A percentile compares a stretch with the other conserved stretches of the same genome.
Evolutionary conservation across 2,888 invertebrate genomes (phyloP).

Genomic region (Brachynemurus nebulosus): DNA sequence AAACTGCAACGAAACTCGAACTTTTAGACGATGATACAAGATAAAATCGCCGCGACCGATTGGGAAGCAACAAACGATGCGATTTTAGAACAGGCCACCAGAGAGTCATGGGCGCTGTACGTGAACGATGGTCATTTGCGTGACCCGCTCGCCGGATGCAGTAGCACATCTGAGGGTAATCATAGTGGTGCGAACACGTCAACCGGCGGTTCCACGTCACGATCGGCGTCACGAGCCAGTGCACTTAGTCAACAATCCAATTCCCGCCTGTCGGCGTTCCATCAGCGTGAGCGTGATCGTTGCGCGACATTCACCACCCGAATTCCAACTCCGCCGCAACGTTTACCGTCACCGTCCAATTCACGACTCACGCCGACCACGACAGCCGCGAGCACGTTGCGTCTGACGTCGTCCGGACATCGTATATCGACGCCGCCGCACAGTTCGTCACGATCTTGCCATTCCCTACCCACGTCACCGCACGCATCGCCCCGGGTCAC

Average conservation of each 20-base stretch:
- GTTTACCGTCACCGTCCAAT: neutral
- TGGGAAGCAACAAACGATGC: constrained; percentile 87
- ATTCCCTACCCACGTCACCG: neutral
- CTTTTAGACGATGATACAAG: constrained; percentile 78
- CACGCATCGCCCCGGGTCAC: constrained; percentile 1
- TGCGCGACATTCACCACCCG: neutral
- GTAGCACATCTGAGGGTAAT: constrained; percentile 26
- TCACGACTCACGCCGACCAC: constrained; percentile 3
- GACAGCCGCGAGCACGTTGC: neutral
- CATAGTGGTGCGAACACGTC: constrained; percentile 25
- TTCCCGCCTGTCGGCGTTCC: neutral
- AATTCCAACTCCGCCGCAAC: constrained; percentile 7
- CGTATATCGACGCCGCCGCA: constrained; percentile 4
- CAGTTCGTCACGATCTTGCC: neutral
- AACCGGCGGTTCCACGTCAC: constrained; percentile 22
- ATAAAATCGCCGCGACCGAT: constrained; percentile 76
- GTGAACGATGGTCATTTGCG: constrained; percentile 30
- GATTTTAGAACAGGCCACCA: constrained; percentile 76
- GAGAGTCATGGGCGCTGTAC: constrained; percentile 70
- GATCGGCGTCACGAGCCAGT: neutral
- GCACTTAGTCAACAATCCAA: constrained; percentile 8
- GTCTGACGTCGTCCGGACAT: constrained; percentile 1
- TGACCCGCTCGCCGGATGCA: constrained; percentile 25
- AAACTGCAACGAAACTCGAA: constrained; percentile 8
- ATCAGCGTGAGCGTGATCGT: neutral